Conservation (phyloP, 2,113 vertebrate species). For the Coreoperca whiteheadi region DNA sequence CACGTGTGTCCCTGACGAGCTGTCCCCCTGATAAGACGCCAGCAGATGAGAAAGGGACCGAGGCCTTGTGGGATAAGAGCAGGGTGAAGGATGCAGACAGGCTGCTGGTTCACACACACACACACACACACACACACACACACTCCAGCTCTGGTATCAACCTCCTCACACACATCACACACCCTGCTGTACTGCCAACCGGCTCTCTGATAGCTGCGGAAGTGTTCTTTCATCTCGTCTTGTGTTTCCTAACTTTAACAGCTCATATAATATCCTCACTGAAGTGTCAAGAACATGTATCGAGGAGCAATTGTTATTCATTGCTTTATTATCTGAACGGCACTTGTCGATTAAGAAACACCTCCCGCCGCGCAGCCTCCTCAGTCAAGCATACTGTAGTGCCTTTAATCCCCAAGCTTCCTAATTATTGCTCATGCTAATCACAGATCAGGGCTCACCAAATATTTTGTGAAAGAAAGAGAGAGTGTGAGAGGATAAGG, state of each 20-base stretch:
- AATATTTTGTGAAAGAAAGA: slow-evolving; percentile 50
- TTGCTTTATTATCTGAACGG: slow-evolving; percentile 71
- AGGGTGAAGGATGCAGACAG: slow-evolving; percentile 80
- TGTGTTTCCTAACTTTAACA: slow-evolving; percentile 27
- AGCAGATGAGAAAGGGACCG: slow-evolving; percentile 54
- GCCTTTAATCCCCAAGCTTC: slow-evolving; percentile 69
- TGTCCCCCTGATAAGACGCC: slow-evolving; percentile 79
- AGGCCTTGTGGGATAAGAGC: slow-evolving; percentile 80
- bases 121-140: slow-evolving; percentile 49
- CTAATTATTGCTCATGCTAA: slow-evolving; percentile 80
- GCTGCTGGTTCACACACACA: slow-evolving; percentile 70
- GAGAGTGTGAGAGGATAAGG: slow-evolving; percentile 45
- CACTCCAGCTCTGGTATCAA: slow-evolving; percentile 54
- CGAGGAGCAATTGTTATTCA: slow-evolving; percentile 69
- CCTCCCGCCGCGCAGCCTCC: slow-evolving; percentile 58
- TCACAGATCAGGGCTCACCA: slow-evolving; percentile 63
- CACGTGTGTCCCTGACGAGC: slow-evolving; percentile 84
- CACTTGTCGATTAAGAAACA: slow-evolving; percentile 62
- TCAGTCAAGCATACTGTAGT: slow-evolving; percentile 48
- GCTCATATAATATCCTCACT: slow-evolving; percentile 17
- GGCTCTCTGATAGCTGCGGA: slow-evolving; percentile 31
- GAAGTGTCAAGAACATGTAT: slow-evolving; percentile 36
- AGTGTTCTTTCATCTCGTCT: slow-evolving; percentile 14
- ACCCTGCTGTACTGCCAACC: slow-evolving; percentile 22
- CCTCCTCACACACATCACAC: slow-evolving; percentile 55